Base-by-base conservation (phyloP, 1,140 invertebrate species). In the Archegozetes longisetosus region DNA sequence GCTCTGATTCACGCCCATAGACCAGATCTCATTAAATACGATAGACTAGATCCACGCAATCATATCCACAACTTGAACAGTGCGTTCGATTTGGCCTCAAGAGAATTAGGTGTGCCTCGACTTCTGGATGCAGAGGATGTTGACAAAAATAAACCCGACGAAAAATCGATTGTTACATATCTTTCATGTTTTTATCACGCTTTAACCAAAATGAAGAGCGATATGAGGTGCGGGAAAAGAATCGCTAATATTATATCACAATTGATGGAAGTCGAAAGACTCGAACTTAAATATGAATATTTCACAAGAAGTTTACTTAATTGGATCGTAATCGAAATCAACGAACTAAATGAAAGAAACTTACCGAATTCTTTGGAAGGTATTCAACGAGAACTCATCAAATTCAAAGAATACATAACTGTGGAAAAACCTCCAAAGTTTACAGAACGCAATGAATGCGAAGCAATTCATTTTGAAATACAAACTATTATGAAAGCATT, bases 171-270 rank as follows among this genome's bases (percentile, higher is more conserved):
- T 66, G 88, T 97, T 72, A 97, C 92, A 20, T 97, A 96, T 70
- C 90, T 97, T 14, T 92, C 91, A 0, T 93, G 90, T n/a, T 98
- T 96, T 74, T 98, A 98, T 74, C 95, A 98, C 74, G 95, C 93
- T 23, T 98, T 98, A 78, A 92, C 94, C 27, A 81, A 91, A 65
- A 95, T 98, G 89, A 98, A 98, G 76, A 95, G 88, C 71, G 94
- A 98, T 72, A 85, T 89, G 74, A 98, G 94, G 71, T 93, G 90
- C 65, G 92, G 92, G 24, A 84, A 92, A 68, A 79, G 95, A 73
- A 96, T 98, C 70, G 92, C 91, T 3, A 98, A 98, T 76, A 88
- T 93, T 74, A 83, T 98, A 60, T 87, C 86, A 14, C 88, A 92
- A 74, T 82, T 98, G 77, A 89, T 94, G 80, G 88, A 95, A 65